A percentile compares a stretch with the other conserved stretches of the same genome.
Conservation (phyloP, 2,113 vertebrate species). For the Crotalus horridus region DNA sequence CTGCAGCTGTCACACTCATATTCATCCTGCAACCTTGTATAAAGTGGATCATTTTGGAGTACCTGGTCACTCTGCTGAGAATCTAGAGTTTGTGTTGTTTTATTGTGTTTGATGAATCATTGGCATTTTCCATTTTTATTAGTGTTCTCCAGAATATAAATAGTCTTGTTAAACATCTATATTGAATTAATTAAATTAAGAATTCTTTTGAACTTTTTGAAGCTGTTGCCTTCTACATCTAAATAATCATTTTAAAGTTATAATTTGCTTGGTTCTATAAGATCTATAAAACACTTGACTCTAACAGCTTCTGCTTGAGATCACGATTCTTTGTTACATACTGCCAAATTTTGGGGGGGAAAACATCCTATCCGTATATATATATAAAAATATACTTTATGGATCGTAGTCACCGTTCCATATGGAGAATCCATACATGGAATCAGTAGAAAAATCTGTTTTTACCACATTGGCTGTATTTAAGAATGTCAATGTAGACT, state of each 20-base stretch:
- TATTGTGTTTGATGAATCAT: background rate
- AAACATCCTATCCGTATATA: background rate
- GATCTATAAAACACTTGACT: background rate
- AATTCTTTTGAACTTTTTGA: background rate
- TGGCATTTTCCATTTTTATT: background rate
- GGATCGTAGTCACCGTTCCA: background rate
- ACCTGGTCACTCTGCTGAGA: background rate
- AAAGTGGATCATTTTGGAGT: background rate
- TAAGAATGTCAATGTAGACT: background rate
- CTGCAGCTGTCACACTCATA: background rate
- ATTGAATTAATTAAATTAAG: background rate
- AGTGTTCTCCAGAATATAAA: background rate
- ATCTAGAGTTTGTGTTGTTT: background rate
- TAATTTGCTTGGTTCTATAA: background rate
- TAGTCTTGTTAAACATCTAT: background rate
- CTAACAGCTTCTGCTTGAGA: background rate
- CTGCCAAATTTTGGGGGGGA: background rate
- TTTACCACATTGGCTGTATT: background rate
- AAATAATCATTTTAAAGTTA: background rate
- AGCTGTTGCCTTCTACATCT: background rate
- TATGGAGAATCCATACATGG: background rate
- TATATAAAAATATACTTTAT: background rate
- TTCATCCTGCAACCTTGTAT: too few relatives aligned
- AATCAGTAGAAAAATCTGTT: background rate
- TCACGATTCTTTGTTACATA: background rate